Percentiles rank a stretch among this genome's conserved stretches.
phyloP scores from a whole-genome alignment of 2,113 vertebrate species.

The Eupsittula cactorum region DNA sequence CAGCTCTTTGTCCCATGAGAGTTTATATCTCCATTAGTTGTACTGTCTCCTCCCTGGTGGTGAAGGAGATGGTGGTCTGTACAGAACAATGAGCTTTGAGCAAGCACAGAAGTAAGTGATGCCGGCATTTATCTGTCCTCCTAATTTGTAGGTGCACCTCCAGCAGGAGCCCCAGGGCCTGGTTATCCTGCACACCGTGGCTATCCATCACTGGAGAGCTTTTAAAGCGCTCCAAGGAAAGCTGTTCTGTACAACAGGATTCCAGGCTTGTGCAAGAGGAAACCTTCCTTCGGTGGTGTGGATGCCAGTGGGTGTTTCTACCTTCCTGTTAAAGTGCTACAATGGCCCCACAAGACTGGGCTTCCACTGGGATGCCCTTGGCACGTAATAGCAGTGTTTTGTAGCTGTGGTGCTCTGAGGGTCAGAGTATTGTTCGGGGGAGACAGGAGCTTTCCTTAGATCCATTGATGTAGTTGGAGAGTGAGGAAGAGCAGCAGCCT shows the following conservation, averaged over 20 bases:
- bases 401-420: neutral
- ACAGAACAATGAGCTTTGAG: neutral
- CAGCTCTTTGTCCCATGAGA: neutral
- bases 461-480: rapidly evolving
- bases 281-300: neutral
- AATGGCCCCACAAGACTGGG: neutral
- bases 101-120: neutral
- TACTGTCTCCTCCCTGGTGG: neutral
- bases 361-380: neutral
- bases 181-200: neutral
- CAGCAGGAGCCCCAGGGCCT: neutral
- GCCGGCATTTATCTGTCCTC: neutral
- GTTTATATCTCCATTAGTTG: neutral
- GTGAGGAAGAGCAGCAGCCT: neutral
- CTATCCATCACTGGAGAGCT: neutral
- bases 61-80: neutral
- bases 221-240: neutral
- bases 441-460: neutral
- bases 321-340: neutral
- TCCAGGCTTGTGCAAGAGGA: neutral
- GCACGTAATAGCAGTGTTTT: rapidly evolving
- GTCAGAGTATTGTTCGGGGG: neutral
- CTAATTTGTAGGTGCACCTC: neutral
- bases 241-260: neutral
- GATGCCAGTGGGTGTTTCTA: neutral